Percentiles rank a stretch among this genome's conserved stretches.
These are phyloP conservation scores for Edolisoma coerulescens DNA, from an alignment of 2,113 vertebrate species.

Conservation along the genomic window DNA sequence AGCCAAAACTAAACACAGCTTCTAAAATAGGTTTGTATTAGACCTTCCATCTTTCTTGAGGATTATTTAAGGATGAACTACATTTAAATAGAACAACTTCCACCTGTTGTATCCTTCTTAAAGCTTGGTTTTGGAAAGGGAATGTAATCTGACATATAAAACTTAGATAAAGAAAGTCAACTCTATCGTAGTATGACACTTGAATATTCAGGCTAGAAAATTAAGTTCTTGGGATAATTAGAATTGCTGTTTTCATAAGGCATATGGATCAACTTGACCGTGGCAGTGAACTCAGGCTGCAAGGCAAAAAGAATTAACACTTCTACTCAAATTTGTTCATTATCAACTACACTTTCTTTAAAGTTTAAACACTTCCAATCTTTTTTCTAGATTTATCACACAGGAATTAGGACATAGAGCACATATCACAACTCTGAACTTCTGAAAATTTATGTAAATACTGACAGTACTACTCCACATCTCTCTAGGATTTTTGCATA, in stretches of 20 bases:
- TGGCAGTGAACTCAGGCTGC: not conserved
- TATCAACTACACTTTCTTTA: not conserved
- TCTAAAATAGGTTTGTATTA: not conserved
- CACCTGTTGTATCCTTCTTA: not conserved
- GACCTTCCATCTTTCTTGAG: not conserved
- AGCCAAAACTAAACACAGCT: not conserved
- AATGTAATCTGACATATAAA: not conserved
- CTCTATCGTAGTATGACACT: not conserved
- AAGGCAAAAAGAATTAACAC: not conserved
- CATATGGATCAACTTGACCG: not conserved
- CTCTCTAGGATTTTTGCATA: not conserved
- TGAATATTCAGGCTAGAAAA: not conserved
- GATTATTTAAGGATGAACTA: not conserved
- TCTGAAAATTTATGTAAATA: not conserved
- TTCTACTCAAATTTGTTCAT: not conserved
- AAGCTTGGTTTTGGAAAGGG: not conserved
- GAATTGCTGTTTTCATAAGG: not conserved
- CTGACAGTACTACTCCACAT: not conserved
- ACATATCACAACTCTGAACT: not conserved
- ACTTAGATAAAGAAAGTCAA: not conserved
- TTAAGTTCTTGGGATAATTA: not conserved
- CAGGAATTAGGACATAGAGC: not conserved
- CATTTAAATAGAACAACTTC: not conserved
- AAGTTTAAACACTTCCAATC: not conserved
- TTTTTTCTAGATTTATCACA: not conserved